Evolutionary conservation across 2,888 invertebrate species (phyloP).

Genomic region (Macaria notata): DNA sequence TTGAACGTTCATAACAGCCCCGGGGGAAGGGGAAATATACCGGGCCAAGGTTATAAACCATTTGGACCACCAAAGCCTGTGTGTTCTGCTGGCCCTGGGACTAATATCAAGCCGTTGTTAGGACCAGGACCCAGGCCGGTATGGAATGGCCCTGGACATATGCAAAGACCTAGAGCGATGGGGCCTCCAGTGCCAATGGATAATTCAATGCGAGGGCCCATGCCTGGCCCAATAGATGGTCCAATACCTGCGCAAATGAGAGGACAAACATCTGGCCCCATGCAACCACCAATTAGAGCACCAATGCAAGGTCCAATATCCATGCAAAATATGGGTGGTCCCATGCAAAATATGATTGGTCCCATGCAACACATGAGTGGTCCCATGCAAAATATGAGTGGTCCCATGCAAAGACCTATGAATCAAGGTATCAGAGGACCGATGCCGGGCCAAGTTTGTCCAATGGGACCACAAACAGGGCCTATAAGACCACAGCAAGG

Average conservation of each 20-base stretch:
- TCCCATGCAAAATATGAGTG: conserved; percentile 19
- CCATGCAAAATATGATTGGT: conserved; percentile 8
- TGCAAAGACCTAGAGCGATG: background rate
- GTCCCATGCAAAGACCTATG: conserved; percentile 1
- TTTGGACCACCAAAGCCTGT: conserved; percentile 4
- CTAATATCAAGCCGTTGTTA: too few relatives aligned
- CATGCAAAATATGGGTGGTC: conserved; percentile 5
- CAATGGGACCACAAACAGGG: background rate
- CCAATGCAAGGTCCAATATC: background rate
- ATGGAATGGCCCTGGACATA: conserved; percentile 9
- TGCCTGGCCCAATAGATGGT: too few relatives aligned
- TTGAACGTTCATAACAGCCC: too few relatives aligned
- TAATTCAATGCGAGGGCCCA: too few relatives aligned
- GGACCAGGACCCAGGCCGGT: conserved; percentile 6
- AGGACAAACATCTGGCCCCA: too few relatives aligned
- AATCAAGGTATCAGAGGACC: background rate
- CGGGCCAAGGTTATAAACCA: background rate
- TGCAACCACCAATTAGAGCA: background rate
- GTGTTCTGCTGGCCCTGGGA: background rate
- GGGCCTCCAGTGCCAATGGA: background rate
- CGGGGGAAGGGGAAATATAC: background rate
- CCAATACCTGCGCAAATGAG: too few relatives aligned
- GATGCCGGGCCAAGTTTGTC: background rate
- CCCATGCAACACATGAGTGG: conserved; percentile 14
- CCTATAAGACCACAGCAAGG: background rate